phyloP scores from a whole-genome alignment of 2,113 vertebrate species.

The Pygoscelis antarcticus region DNA sequence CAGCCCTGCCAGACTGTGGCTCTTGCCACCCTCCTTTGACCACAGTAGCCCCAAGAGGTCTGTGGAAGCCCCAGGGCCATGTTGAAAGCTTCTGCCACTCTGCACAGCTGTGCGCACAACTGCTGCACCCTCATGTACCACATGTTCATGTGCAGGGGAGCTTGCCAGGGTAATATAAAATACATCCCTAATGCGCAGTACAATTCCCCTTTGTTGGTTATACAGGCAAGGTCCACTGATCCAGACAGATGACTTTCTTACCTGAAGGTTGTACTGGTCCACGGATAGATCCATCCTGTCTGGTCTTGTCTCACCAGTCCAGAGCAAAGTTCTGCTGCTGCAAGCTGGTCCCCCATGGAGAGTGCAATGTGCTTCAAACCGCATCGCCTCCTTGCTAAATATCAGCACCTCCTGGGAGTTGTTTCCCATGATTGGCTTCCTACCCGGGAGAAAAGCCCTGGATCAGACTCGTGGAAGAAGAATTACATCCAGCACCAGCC shows the following conservation, averaged over 20 bases:
- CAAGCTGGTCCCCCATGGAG: not conserved
- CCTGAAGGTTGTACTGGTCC: not conserved
- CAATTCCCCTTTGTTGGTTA: not conserved
- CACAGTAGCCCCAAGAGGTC: not conserved
- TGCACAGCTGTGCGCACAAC: not conserved
- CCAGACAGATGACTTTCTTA: not conserved
- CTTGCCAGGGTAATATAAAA: not conserved
- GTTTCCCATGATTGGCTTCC: not conserved
- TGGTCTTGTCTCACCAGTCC: not conserved
- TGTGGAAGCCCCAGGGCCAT: not conserved
- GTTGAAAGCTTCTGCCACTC: not conserved
- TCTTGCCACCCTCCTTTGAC: not conserved
- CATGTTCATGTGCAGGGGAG: not conserved
- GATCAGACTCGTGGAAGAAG: not conserved
- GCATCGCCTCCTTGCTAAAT: fast-evolving
- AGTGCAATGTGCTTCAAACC: fast-evolving
- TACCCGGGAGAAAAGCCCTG: not conserved
- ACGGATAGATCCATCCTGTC: not conserved
- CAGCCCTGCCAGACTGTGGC: no score
- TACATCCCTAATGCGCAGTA: fast-evolving
- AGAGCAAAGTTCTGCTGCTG: not conserved
- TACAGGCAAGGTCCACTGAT: not conserved
- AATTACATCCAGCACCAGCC: not conserved
- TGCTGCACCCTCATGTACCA: not conserved
- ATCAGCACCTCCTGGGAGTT: not conserved